Base-by-base conservation (phyloP, 2,797 vertebrate genomes). In the Nasua narica region DNA sequence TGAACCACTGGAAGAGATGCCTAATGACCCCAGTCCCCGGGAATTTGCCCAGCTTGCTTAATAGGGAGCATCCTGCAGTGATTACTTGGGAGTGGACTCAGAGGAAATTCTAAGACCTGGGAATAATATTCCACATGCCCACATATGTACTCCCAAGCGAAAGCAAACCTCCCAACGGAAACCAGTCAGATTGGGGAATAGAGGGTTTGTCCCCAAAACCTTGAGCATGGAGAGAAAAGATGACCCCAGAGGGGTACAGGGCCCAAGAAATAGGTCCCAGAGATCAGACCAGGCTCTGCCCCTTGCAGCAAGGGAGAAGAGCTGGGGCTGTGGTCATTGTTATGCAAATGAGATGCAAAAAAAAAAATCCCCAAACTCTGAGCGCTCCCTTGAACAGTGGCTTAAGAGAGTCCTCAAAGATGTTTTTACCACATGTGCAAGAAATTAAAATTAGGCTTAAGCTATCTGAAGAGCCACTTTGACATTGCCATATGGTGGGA, bases 361-460 rank as follows among this genome's bases (percentile, higher is more conserved):
- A 1, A 40, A 29, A 79, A 67, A 1, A 74, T 46, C 29, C 43
- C 87, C 76, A 32, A 50, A 56, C 84, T 48, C 79, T 25, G 9
- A 90, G 87, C 2, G 0, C 56, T 97, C 82, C 62, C 95, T 96
- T 54, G 50, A 96, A 97, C 98, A 92, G 97, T 98, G 98, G 97
- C 97, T 98, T 96, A 92, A 46, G 96, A 96, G 82, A 96, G 62
- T 48, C 87, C 95, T 86, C 87, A 56, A 92, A 96, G 96, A 97
- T 87, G 93, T 92, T 96, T 96, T 88, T 94, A 62, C 96, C 97
- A 98, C 98, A 98, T 98, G 96, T 98, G 98, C 92, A 97, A 98
- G 96, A 96, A 96, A 98, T 98, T 97, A 98, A 98, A 98, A 97
- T 96, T 98, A 97, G 93, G 96, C 95, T 84, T 56, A 78, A 92